phyloP scores from a whole-genome alignment of 2,888 invertebrate species.

The Lithodes maja region DNA sequence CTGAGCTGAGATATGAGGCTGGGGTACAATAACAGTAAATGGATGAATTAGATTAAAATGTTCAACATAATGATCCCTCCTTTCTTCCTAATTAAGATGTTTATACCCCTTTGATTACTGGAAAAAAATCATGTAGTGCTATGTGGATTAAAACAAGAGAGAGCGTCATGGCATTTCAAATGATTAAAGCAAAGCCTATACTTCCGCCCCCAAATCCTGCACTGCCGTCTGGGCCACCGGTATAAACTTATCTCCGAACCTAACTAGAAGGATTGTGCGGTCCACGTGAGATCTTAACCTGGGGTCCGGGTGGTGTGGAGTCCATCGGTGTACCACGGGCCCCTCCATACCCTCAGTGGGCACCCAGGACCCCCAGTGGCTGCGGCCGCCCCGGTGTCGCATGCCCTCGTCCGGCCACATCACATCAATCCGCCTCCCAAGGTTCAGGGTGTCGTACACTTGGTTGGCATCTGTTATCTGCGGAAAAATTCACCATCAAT shows the following conservation, averaged over 20 bases:
- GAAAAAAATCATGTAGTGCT: no score
- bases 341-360: conserved; percentile 95
- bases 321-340: conserved; percentile 79
- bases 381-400: conserved; percentile 89
- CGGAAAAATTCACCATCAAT: no score
- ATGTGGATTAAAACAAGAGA: no score
- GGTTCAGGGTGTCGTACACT: conserved; percentile 93
- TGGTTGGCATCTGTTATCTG: conserved; percentile 73
- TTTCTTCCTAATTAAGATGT: no score
- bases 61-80: no score
- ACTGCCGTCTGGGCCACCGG: conserved; percentile 94
- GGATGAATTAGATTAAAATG: no score
- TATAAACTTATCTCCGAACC: conserved; percentile 93
- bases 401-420: conserved; percentile 95
- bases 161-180: no score
- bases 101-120: no score
- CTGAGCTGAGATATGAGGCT: no score
- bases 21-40: no score
- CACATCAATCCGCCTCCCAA: conserved; percentile 93
- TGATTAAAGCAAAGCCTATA: conserved; percentile 18
- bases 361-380: conserved; percentile 92
- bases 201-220: conserved; percentile 80
- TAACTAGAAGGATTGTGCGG: conserved; percentile 84
- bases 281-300: conserved; percentile 76
- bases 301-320: conserved; percentile 76